A percentile compares a stretch with the other conserved stretches of the same genome.
Conservation (phyloP, 1,140 invertebrate genomes). For the Yoshiicerus persimilis region DNA sequence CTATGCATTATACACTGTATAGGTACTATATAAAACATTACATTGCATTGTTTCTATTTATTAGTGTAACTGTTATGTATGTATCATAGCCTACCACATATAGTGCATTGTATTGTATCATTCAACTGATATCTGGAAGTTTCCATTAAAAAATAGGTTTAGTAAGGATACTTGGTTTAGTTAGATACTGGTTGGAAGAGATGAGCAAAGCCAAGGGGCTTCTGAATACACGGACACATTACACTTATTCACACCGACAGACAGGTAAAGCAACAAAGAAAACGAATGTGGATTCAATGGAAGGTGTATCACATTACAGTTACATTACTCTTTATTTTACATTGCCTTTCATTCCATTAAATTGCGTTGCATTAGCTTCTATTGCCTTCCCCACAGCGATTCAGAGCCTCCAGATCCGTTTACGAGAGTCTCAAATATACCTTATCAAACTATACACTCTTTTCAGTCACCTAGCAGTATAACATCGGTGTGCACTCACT, state of each 20-base stretch:
- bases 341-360: constrained; percentile 20
- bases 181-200: not conserved
- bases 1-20: not conserved
- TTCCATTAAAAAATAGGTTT: not conserved
- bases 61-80: not conserved
- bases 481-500: not conserved
- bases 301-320: constrained; percentile 17
- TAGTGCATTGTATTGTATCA: not conserved
- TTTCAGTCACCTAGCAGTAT: not conserved
- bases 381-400: not conserved
- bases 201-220: not conserved
- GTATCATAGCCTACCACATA: not conserved
- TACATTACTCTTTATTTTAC: constrained; percentile 23
- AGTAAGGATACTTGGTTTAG: not conserved
- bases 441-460: not conserved
- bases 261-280: constrained; percentile 11
- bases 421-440: not conserved
- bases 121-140: not conserved
- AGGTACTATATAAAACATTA: too few species aligned
- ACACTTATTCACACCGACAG: not conserved
- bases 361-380: constrained; percentile 18
- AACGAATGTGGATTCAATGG: constrained; percentile 3
- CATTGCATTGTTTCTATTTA: not conserved
- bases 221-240: not conserved
- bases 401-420: not conserved